phyloP scores from a whole-genome alignment of 2,797 vertebrate genomes.

The Gambelia wislizenii region DNA sequence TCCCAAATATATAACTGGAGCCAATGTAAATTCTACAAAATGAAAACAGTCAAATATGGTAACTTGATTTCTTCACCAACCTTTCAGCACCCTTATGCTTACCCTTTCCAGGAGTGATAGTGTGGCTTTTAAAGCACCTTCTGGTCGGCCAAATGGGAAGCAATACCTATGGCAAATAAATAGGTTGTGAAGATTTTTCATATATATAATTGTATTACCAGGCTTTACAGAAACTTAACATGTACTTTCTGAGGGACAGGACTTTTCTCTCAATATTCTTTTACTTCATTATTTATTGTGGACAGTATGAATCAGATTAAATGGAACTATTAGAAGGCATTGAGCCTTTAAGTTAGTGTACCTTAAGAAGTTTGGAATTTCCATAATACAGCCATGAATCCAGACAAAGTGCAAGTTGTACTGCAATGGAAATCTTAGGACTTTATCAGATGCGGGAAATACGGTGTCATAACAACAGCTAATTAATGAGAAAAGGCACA shows the following conservation, averaged over 20 bases:
- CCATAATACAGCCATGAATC: neutral
- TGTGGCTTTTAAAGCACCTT: constrained; percentile 97
- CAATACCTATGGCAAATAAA: constrained; percentile 89
- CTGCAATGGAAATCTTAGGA: neutral
- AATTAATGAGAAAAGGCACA: too few relatives aligned
- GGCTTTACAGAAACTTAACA: neutral
- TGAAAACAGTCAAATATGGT: neutral
- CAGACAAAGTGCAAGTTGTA: neutral
- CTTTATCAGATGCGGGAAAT: too few relatives aligned
- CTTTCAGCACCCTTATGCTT: constrained; percentile 67
- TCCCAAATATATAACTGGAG: neutral
- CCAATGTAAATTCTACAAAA: constrained; percentile 2
- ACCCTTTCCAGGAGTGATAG: constrained; percentile 96
- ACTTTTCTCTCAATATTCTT: neutral
- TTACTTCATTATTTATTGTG: neutral
- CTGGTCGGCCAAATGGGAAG: constrained; percentile 98
- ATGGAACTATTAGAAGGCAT: neutral
- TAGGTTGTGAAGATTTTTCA: constrained; percentile 50
- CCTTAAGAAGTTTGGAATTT: neutral
- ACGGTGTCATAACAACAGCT: too few relatives aligned
- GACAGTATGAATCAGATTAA: neutral
- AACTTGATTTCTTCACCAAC: neutral
- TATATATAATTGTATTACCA: neutral
- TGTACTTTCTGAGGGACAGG: neutral
- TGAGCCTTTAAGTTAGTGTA: neutral